phyloP scores from a whole-genome alignment of 2,113 vertebrate genomes.

The Mormoops blainvillei region DNA sequence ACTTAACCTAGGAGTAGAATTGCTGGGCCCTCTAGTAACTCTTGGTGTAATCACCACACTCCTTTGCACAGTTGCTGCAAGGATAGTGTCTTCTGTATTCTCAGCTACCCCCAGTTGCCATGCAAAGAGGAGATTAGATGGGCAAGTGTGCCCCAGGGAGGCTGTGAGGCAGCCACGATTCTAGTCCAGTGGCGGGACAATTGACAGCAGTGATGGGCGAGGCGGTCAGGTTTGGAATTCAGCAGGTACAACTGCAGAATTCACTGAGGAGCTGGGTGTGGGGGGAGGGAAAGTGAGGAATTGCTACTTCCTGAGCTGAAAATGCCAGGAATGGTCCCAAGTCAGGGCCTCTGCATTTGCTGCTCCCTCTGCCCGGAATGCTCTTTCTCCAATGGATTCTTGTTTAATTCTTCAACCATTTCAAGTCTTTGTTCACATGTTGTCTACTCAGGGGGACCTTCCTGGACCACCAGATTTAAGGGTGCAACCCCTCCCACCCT shows the following conservation, averaged over 20 bases:
- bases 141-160: not conserved
- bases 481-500: not conserved
- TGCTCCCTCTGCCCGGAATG: not conserved
- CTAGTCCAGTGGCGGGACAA: fast-evolving
- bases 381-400: not conserved
- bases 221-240: not conserved
- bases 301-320: too few relatives aligned
- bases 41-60: not conserved
- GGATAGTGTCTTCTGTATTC: not conserved
- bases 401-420: not conserved
- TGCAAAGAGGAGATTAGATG: not conserved
- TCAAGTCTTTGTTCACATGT: not conserved
- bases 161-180: not conserved
- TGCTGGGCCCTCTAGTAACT: not conserved
- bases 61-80: not conserved
- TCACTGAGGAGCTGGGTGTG: fast-evolving
- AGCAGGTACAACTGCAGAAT: not conserved
- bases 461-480: not conserved
- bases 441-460: not conserved
- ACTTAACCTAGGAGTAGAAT: too few relatives aligned
- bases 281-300: not conserved
- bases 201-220: not conserved
- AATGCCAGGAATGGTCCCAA: not conserved
- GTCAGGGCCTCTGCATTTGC: not conserved
- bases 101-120: not conserved